Base-by-base conservation (phyloP, 2,797 vertebrate species). In the Sebastes elongatus region DNA sequence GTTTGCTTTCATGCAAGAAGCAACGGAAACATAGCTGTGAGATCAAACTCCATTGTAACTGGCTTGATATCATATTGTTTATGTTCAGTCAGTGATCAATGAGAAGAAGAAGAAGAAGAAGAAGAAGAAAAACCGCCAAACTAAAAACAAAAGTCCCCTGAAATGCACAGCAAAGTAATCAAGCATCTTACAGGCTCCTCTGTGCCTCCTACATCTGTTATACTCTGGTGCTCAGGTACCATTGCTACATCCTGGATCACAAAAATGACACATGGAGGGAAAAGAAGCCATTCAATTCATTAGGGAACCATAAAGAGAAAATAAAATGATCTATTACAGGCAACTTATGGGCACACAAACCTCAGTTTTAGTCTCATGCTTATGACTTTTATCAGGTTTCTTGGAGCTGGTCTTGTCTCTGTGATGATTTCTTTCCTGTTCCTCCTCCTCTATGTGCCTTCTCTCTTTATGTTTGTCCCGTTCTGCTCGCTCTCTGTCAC, bases 401-500 rank as follows among this genome's bases (percentile, higher is more conserved):
- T 83, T 90, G 18, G 73, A 73, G 25, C 20, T 46, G 60, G n/a
- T 80, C 65, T 3, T 63, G 18, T 94, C 88, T 82, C n/a, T 71
- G 63, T 49, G 38, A 20, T 55, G 55, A 56, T 72, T 77, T 92
- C 7, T 86, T 82, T 89, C 92, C 3, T 8, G 1, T 81, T 80
- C 35, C 7, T 80, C 35, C 28, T 82, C 92, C 18, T 95, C 95
- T 84, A 71, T 72, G 49, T 76, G 63, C 13, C 91, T 90, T 61
- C 80, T 83, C 57, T 94, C 90, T 84, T 46, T 84, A 1, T 6
- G 74, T 77, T 80, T 81, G 23, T 93, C 83, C 33, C 46, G 16
- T 30, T 93, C 88, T 22, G 61, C 38, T 78, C 16, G 80, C 33
- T 94, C 92, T 79, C 83, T 90, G 73, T 92, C 83, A 13, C 65